phyloP scores from a whole-genome alignment of 2,888 invertebrate genomes.

The Caenorhabditis sp. region DNA sequence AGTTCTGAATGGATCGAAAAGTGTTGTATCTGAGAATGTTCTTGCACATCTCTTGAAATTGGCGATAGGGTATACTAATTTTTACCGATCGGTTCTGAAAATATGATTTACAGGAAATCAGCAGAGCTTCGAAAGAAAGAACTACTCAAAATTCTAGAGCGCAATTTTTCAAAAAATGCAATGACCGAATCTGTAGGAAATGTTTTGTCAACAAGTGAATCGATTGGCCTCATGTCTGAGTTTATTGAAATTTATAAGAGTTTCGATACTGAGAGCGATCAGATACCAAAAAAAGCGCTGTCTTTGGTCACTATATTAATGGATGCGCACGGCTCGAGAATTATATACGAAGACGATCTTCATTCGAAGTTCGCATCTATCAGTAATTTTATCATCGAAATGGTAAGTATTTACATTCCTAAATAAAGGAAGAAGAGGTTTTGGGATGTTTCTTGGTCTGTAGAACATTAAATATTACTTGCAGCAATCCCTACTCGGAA shows the following conservation, averaged over 20 bases:
- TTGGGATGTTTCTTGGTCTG: neutral
- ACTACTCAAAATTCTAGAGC: constrained; percentile 8
- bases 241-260: constrained; percentile 29
- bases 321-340: constrained; percentile 33
- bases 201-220: constrained; percentile 18
- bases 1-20: constrained; percentile 11
- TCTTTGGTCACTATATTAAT: constrained; percentile 31
- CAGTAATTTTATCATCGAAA: constrained; percentile 37
- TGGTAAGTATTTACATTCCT: constrained; percentile 24
- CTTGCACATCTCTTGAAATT: constrained; percentile 26
- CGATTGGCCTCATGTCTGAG: constrained; percentile 21
- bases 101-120: constrained; percentile 3
- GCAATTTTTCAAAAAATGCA: constrained; percentile 24
- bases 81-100: constrained; percentile 1
- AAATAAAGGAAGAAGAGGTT: neutral
- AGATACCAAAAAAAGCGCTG: constrained; percentile 8
- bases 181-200: constrained; percentile 21
- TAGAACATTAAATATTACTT: constrained; percentile 7
- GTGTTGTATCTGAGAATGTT: constrained; percentile 27
- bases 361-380: constrained; percentile 27
- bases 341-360: constrained; percentile 28
- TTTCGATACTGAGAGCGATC: neutral
- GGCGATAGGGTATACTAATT: constrained; percentile 14
- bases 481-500: constrained; percentile 34
- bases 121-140: constrained; percentile 10